Base-by-base conservation (phyloP, 2,888 invertebrate species). In the Ischnus inquisitorius region DNA sequence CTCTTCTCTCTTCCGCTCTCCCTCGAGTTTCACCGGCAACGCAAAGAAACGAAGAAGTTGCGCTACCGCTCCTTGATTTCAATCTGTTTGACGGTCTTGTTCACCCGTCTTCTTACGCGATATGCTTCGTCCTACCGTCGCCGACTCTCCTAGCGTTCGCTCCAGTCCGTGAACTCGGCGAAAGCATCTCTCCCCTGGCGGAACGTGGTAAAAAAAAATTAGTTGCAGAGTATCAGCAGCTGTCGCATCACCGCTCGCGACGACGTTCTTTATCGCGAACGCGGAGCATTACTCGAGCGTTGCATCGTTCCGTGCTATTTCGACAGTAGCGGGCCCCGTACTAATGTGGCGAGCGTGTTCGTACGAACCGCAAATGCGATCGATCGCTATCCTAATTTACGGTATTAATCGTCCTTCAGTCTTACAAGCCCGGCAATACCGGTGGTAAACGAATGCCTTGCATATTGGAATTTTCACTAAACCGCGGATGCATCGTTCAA, bases 61-160 rank as follows among this genome's bases (percentile, higher is more conserved):
- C 67, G 28, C 41, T 16, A 41, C 62, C 16, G 46, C 54, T 75
- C 86, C 87, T 90, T 88, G 89, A 90, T 89, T 90, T 90, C 89
- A 90, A 90, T 90, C 90, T 90, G 89, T 89, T 89, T 90, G 88
- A 88, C 89, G 84, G 80, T 88, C 87, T 75, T 85, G 84, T 82
- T 85, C 86, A 85, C 82, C 81, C 82, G 86, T 88, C 82, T 75
- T 72, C 77, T 48, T 57, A 8, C 65, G 68, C 79, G 74, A 75
- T 69, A 60, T 51, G 77, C 77, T 77, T 69, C 65, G 79, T 54
- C 46, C 67, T 43, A 16, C 22, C 22, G 14, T 57, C 79, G 75
- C 19, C 12, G 3, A 65, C 10, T 22, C 8, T 16, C 25, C 19
- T 41, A 5, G 5, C 22, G 54, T 19, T 54, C 8, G 51, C 54